Evolutionary conservation across 2,797 vertebrate species (phyloP), one percentile per base, ranked within the genome.

Genomic region (Malurus leucopterus): DNA sequence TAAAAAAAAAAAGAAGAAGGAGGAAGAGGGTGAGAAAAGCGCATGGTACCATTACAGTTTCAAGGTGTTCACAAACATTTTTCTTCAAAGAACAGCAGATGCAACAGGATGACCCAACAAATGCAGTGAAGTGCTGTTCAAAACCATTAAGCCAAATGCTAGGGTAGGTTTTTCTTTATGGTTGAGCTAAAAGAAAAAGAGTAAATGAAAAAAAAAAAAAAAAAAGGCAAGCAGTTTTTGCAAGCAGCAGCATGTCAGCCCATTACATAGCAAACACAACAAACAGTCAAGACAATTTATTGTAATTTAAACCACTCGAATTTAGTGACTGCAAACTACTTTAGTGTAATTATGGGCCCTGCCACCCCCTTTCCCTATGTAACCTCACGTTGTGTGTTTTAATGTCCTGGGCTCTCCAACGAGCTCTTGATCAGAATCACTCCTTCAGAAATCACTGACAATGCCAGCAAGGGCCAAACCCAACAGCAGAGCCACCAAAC

Each of bases 201-300:
- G 36, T 36, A 36, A 36, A 36, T 57, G 21, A 55, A 62, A 7
- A n/a, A 4, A 29, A 14, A 51, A 43, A 47, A 20, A 18, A 69
- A 69, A 76, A 27, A 63, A 43, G 27, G 32, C 41, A 84, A 82
- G 72, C 40, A 54, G 43, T 7, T 92, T 72, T 59, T 93, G 83
- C 92, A 91, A 89, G 91, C 77, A 89, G 85, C 83, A 64, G 80
- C 95, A 84, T 13, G 92, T 55, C 65, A 84, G 80, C 61, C 71
- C 77, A 86, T 88, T 93, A 89, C 27, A 51, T 0, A 44, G 74
- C 83, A 91, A 95, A 75, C 44, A 83, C 84, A 93, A 88, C 75
- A 89, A 84, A 84, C 84, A 92, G 69, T 54, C 49, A 64, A 38
- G 83, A 64, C 72, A 59, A 85, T 86, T 87, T 75, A 91, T 8